These are phyloP conservation scores for Podargus strigoides DNA, from an alignment of 2,797 vertebrate genomes.

Conservation along the genomic window DNA sequence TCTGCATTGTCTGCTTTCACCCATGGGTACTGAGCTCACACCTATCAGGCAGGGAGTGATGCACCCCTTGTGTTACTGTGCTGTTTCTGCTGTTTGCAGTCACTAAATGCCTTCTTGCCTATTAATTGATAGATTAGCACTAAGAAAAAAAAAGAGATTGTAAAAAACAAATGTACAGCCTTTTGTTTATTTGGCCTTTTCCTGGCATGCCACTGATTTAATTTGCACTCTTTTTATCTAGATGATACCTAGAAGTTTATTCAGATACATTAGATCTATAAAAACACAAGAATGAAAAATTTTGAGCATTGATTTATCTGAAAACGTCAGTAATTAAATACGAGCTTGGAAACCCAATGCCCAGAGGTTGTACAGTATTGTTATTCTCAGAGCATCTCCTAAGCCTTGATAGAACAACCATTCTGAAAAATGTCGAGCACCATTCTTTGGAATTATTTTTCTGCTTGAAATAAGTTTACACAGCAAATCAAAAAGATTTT, in stretches of 20 bases:
- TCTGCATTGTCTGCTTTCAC: not conserved
- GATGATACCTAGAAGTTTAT: not conserved
- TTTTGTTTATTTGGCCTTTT: not conserved
- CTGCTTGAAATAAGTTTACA: not conserved
- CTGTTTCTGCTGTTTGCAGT: not conserved
- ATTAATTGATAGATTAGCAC: not conserved
- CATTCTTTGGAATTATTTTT: not conserved
- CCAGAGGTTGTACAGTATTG: not conserved
- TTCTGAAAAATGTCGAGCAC: not conserved
- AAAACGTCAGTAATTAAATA: not conserved
- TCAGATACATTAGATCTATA: not conserved
- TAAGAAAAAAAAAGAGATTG: not conserved
- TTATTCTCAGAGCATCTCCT: not conserved
- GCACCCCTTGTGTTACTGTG: not conserved
- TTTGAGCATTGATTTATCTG: not conserved
- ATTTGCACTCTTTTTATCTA: not conserved
- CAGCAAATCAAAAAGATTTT: not conserved
- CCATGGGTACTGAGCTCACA: not conserved
- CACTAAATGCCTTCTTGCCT: not conserved
- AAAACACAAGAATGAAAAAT: not conserved
- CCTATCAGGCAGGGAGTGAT: not conserved
- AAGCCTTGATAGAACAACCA: not conserved
- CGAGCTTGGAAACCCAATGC: not conserved
- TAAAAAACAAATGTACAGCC: not conserved
- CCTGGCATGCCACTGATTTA: not conserved